Evolutionary conservation across 2,113 vertebrate species (phyloP).

Genomic region (Proterorhinus semilunaris): DNA sequence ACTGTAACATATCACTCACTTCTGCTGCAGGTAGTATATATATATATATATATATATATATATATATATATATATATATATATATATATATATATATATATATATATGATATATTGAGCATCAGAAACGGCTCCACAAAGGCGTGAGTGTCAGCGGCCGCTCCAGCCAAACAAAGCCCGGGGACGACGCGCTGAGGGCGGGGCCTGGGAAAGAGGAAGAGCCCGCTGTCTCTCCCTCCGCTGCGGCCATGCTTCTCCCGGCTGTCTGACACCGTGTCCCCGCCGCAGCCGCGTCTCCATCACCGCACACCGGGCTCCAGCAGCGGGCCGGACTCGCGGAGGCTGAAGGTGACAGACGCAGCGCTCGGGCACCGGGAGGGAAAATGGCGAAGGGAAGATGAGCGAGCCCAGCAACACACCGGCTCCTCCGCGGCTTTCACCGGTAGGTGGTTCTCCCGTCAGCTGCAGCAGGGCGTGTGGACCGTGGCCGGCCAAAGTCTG

Average conservation of each 20-base stretch:
- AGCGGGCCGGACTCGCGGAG: not conserved
- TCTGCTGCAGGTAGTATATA: too few relatives aligned
- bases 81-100: too few relatives aligned
- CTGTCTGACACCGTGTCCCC: not conserved
- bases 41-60: too few relatives aligned
- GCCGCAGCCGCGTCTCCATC: slow-evolving; percentile 14
- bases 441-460: slow-evolving; percentile 59
- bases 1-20: too few relatives aligned
- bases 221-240: slow-evolving; percentile 27
- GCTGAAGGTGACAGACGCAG: too few relatives aligned
- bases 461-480: slow-evolving; percentile 36
- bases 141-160: not conserved
- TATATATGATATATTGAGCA: not conserved
- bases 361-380: not conserved
- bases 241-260: slow-evolving; percentile 65
- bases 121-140: not conserved
- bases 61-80: too few relatives aligned
- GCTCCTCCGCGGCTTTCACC: slow-evolving; percentile 44
- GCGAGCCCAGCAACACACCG: slow-evolving; percentile 63
- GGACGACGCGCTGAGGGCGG: slow-evolving; percentile 11
- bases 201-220: slow-evolving; percentile 13
- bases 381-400: slow-evolving; percentile 24
- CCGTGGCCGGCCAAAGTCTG: slow-evolving; percentile 10
- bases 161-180: slow-evolving; percentile 4
- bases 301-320: slow-evolving; percentile 19